Percentiles rank a stretch among this genome's conserved stretches.
phyloP scores from a whole-genome alignment of 2,113 vertebrate species.

The Willisornis vidua region DNA sequence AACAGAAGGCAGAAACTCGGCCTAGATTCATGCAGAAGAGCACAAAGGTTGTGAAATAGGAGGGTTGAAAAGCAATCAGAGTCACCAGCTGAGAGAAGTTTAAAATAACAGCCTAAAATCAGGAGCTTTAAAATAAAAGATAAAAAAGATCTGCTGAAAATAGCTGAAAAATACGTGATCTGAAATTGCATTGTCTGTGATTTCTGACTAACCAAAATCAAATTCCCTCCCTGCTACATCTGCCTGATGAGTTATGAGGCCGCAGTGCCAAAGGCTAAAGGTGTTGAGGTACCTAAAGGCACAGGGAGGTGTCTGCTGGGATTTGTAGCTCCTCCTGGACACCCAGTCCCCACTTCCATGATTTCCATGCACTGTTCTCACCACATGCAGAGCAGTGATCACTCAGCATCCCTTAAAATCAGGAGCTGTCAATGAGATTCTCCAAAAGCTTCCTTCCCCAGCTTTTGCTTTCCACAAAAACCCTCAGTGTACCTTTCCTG shows the following conservation, averaged over 20 bases:
- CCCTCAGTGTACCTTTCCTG: background rate
- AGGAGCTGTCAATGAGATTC: background rate
- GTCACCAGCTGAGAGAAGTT: conserved; percentile 64
- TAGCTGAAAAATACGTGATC: background rate
- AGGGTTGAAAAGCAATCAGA: conserved; percentile 73
- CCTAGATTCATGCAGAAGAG: conserved; percentile 63
- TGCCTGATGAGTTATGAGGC: background rate
- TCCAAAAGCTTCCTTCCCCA: background rate
- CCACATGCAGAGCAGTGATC: background rate
- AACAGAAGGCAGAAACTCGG: conserved; percentile 52
- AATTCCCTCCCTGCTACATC: background rate
- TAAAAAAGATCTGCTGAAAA: background rate
- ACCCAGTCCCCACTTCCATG: background rate
- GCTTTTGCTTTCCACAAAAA: background rate
- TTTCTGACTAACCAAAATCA: background rate
- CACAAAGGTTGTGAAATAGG: conserved; percentile 63
- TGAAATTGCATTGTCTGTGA: background rate
- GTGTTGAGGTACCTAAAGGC: background rate
- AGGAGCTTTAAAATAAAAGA: conserved; percentile 29
- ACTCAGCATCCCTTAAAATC: background rate
- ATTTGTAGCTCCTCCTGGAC: background rate
- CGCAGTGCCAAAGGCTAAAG: background rate
- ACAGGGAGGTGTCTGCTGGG: background rate
- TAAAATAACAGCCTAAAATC: conserved; percentile 66
- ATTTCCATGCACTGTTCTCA: background rate